These are phyloP conservation scores for Borostomias antarcticus DNA, from an alignment of 2,797 vertebrate species.

Conservation along the genomic window DNA sequence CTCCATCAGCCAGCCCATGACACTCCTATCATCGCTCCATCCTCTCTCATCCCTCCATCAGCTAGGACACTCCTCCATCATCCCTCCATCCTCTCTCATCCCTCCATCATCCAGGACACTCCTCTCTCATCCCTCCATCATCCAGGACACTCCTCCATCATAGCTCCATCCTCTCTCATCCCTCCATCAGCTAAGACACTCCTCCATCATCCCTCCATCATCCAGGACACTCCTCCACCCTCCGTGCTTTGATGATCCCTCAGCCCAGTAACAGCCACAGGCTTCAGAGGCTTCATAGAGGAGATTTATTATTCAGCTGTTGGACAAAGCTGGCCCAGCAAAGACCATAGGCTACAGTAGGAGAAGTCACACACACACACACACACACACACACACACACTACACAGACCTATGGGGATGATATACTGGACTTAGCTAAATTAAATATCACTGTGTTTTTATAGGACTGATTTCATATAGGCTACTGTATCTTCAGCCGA, in stretches of 20 bases:
- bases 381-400: too few species aligned
- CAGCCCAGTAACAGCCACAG: constrained; percentile 52
- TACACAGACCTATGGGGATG: too few species aligned
- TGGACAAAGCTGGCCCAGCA: constrained; percentile 65
- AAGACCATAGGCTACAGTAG: constrained; percentile 50
- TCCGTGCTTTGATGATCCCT: constrained; percentile 70
- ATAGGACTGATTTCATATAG: constrained; percentile 55
- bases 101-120: constrained; percentile 15
- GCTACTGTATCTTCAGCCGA: constrained; percentile 66
- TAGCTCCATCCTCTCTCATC: too few species aligned
- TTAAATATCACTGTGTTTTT: constrained; percentile 61
- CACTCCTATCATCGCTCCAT: too few species aligned
- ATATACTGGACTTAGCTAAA: constrained; percentile 68
- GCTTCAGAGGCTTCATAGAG: constrained; percentile 63
- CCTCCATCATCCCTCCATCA: constrained; percentile 26
- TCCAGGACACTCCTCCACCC: constrained; percentile 42
- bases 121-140: constrained; percentile 51
- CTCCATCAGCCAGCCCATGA: neutral
- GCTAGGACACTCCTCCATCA: constrained; percentile 42
- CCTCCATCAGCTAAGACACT: constrained; percentile 15
- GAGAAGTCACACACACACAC: constrained; percentile 61
- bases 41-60: neutral
- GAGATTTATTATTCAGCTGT: constrained; percentile 65
- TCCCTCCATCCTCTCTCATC: constrained; percentile 47
- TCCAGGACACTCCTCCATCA: constrained; percentile 42